Evolutionary conservation across 2,113 vertebrate species (phyloP).

Genomic region (Galbula dea): DNA sequence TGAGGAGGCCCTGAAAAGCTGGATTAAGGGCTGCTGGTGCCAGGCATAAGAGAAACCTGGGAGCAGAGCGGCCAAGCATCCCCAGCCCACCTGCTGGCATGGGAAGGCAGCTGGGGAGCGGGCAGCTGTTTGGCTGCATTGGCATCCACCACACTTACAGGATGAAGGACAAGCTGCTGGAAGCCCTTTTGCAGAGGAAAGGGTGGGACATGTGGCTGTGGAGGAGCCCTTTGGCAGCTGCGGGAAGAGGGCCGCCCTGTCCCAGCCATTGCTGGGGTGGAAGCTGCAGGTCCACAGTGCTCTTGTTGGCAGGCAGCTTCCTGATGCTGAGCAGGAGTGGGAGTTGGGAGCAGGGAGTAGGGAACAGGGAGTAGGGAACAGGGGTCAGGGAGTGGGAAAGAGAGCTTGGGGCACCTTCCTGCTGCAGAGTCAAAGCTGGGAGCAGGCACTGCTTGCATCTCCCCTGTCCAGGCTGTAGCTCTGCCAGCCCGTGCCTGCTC

Average conservation of each 20-base stretch:
- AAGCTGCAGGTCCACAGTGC: not conserved
- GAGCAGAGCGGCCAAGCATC: accelerated
- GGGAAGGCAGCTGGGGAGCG: not conserved
- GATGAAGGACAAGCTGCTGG: not conserved
- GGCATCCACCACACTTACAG: not conserved
- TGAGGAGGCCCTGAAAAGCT: not conserved
- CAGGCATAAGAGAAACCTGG: accelerated
- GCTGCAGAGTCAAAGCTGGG: not conserved
- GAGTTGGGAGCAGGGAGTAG: not conserved
- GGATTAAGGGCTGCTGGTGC: not conserved
- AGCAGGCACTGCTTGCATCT: not conserved
- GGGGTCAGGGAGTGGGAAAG: not conserved
- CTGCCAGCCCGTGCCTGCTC: not conserved
- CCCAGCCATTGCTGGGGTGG: accelerated
- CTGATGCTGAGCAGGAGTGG: not conserved
- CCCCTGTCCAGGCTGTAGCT: not conserved
- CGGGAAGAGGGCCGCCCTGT: not conserved
- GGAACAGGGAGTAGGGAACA: accelerated
- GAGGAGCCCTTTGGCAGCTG: not conserved
- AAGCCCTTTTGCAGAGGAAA: not conserved
- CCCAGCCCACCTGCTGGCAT: accelerated
- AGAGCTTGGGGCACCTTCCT: not conserved
- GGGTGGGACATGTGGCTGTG: accelerated
- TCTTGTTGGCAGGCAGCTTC: not conserved
- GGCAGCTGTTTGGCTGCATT: not conserved